These are phyloP conservation scores for Aphaenogaster ashmeadi DNA, from an alignment of 1,140 invertebrate genomes.

Conservation along the genomic window DNA sequence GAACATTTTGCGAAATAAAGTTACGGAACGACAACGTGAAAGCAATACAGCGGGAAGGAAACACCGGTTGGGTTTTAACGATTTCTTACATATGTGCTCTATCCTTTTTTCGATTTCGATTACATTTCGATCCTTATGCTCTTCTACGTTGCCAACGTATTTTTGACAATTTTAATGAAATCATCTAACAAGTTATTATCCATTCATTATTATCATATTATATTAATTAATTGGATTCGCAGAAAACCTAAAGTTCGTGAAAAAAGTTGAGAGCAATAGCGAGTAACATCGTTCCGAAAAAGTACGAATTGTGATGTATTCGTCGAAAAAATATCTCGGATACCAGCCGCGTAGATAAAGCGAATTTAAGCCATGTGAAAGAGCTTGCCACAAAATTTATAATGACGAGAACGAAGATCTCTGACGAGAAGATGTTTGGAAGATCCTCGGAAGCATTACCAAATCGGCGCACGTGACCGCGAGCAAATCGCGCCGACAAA, in stretches of 20 bases:
- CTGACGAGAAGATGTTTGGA: slow-evolving; percentile 31
- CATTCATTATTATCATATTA: neutral
- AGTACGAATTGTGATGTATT: neutral
- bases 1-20: slow-evolving; percentile 45
- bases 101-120: neutral
- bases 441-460: slow-evolving; percentile 69
- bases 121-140: too few species aligned
- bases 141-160: neutral
- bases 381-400: slow-evolving; percentile 69
- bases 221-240: neutral
- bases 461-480: slow-evolving; percentile 70
- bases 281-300: neutral
- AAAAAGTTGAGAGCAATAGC: neutral
- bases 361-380: neutral
- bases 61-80: neutral
- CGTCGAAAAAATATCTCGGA: neutral
- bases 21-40: slow-evolving; percentile 18
- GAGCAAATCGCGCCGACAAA: slow-evolving; percentile 60
- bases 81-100: neutral
- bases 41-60: neutral
- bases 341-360: neutral
- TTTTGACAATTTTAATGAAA: slow-evolving; percentile 5
- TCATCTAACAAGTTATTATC: neutral
- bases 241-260: neutral
- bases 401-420: slow-evolving; percentile 42